Conservation (phyloP, 2,113 vertebrate genomes). For the Menidia beryllina region DNA sequence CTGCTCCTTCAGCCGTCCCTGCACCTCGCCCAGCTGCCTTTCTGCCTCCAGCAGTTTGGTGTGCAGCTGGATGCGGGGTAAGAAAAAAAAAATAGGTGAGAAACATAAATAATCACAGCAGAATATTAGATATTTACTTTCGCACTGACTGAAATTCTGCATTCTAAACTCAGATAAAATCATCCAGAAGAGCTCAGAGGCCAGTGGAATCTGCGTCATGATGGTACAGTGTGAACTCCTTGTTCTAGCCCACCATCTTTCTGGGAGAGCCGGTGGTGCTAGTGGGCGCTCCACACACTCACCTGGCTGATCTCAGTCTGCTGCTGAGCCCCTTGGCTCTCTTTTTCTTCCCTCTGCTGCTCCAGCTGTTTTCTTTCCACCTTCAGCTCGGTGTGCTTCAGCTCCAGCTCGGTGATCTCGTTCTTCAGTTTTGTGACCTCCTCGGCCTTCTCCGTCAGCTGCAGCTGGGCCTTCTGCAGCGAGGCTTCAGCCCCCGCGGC, state of each 20-base stretch:
- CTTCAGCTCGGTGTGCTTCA: conserved; percentile 91
- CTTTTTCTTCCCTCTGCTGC: conserved; percentile 94
- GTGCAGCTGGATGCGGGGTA: conserved; percentile 84
- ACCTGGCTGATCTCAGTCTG: conserved; percentile 95
- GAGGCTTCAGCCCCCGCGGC: conserved; percentile 84
- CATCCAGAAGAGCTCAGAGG: too few species aligned
- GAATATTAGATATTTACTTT: too few species aligned
- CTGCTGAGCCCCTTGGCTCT: conserved; percentile 89
- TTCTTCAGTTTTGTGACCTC: conserved; percentile 86
- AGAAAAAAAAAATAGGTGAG: neutral
- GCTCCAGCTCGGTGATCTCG: conserved; percentile 89
- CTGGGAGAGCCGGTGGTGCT: accelerated
- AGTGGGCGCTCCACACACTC: conserved; percentile 30
- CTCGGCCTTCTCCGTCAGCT: conserved; percentile 86
- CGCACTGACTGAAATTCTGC: too few species aligned
- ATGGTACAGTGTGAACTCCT: neutral
- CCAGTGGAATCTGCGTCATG: neutral
- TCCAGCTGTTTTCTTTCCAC: conserved; percentile 93
- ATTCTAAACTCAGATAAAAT: neutral
- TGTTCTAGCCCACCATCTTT: neutral
- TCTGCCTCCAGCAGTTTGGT: conserved; percentile 94
- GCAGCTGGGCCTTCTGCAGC: conserved; percentile 84
- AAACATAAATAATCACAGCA: neutral
- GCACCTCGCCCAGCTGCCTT: conserved; percentile 92
- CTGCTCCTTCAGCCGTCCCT: conserved; percentile 97